Conservation (phyloP, 2,888 invertebrate genomes). For the Perizoma flavofasciatum region DNA sequence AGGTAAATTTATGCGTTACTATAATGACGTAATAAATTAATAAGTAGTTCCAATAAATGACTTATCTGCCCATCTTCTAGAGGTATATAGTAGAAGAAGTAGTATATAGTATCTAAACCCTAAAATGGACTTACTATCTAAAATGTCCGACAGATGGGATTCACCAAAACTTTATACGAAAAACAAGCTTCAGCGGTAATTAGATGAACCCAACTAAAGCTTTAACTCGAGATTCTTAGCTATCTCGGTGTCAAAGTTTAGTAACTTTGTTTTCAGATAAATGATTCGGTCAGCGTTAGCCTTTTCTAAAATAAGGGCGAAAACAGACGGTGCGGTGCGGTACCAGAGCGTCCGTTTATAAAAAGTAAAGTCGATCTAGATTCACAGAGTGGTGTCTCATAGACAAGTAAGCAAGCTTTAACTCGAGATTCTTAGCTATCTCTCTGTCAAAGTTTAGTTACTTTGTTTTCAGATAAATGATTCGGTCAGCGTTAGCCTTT, state of each 20-base stretch:
- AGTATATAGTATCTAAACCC: too few species aligned
- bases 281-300: conserved; percentile 23
- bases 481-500: conserved; percentile 23
- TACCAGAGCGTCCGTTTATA: too few species aligned
- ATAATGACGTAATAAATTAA: too few species aligned
- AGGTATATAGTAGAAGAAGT: too few species aligned
- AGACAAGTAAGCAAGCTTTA: conserved; percentile 24
- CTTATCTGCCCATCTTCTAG: too few species aligned
- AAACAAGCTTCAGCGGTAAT: conserved; percentile 34
- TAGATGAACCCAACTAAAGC: conserved; percentile 35
- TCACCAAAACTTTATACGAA: conserved; percentile 30
- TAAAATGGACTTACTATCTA: background rate
- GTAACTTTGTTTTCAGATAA: conserved; percentile 29
- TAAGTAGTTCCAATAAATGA: too few species aligned
- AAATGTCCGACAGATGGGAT: conserved; percentile 21
- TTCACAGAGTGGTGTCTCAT: too few species aligned
- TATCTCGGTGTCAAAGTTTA: conserved; percentile 33
- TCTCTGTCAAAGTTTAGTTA: conserved; percentile 32
- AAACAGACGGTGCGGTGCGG: background rate
- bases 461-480: conserved; percentile 28
- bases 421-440: conserved; percentile 33
- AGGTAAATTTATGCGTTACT: too few species aligned
- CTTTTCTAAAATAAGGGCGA: conserved; percentile 16
- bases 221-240: conserved; percentile 33
- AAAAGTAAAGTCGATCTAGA: too few species aligned